Evolutionary conservation across 1,140 invertebrate genomes (phyloP), one percentile per base, ranked within the genome.

Genomic region (Camponotus floridanus): DNA sequence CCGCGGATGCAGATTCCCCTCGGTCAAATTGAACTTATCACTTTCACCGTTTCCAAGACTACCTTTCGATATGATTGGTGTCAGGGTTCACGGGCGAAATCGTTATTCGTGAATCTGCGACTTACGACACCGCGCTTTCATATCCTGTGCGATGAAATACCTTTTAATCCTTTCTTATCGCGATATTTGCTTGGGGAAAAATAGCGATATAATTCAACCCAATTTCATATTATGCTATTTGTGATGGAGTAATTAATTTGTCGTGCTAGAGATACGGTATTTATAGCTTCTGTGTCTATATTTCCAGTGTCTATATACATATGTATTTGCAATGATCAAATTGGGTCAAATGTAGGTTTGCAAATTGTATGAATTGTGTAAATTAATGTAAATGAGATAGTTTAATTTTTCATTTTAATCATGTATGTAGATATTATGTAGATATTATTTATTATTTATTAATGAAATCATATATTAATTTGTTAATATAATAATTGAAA

Each of bases 51-150:
- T 31, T 26, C 45, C 76, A 55, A 39, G 64, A 79, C 45, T 26
- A 80, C n/a, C 68, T 45, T 80, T 80, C 48, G 64, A 76, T 74
- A 48, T 83, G 39, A 83, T 83, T 76, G 71, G 39, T 83, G 80
- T 83, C 80, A 83, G 71, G 71, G 80, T 83, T 83, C 80, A 83
- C 71, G 80, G 80, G 42, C 80, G 55, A 83, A 83, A 76, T 62
- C 80, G 55, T 42, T 42, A 42, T 76, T 61, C 70, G 59, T 76
- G 59, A 83, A 83, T 59, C 42, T 26, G 57, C 55, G 64, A 80
- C 55, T 83, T 61, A 39, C 33, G 15, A 18, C 33, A 83, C 3
- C 55, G 42, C 67, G 45, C 76, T 80, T 80, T 80, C 76, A 80
- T 80, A 68, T 39, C 5, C n/a, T 31, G 11, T 36, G 21, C 62